Percentiles rank a stretch among this genome's conserved stretches.
Evolutionary conservation across 2,888 invertebrate species (phyloP).

Genomic region (Glyphotaelius pellucidus): DNA sequence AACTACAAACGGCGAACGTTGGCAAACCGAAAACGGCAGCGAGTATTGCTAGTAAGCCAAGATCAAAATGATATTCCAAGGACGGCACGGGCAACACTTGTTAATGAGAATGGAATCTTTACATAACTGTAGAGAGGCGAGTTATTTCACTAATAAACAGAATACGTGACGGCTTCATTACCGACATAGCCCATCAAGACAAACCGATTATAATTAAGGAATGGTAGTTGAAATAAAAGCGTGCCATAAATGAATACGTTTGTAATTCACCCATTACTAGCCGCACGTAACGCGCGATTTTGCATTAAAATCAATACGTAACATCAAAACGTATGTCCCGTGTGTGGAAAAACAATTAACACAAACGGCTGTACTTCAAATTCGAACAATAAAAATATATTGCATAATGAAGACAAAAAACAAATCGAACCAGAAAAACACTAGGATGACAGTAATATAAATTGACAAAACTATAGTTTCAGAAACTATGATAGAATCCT

Average conservation of each 20-base stretch:
- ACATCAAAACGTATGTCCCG: background rate
- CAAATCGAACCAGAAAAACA: background rate
- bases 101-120: background rate
- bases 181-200: background rate
- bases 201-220: background rate
- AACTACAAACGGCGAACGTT: background rate
- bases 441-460: background rate
- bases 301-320: background rate
- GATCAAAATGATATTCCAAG: background rate
- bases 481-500: background rate
- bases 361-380: background rate
- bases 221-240: background rate
- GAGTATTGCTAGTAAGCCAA: constrained; percentile 15
- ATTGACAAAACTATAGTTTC: background rate
- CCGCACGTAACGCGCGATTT: background rate
- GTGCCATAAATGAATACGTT: background rate
- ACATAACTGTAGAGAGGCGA: background rate
- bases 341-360: background rate
- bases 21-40: background rate
- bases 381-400: background rate
- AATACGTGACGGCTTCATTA: constrained; percentile 2
- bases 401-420: background rate
- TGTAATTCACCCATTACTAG: background rate
- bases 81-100: background rate
- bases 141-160: background rate